These are phyloP conservation scores for Phylloscopus collybita DNA, from an alignment of 2,797 vertebrate genomes.

Conservation along the genomic window DNA sequence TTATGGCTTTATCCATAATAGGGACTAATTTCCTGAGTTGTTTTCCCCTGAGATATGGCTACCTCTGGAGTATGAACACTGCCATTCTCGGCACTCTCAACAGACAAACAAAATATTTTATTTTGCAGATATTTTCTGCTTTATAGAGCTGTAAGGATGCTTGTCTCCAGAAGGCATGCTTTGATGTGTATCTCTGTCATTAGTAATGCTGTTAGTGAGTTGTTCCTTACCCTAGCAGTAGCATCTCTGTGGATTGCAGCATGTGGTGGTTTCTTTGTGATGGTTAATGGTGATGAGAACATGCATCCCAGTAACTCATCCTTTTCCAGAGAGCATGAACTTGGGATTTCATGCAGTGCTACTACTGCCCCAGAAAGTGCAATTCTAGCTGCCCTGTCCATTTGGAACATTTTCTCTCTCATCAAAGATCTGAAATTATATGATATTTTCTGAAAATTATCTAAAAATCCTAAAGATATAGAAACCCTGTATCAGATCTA, in stretches of 20 bases:
- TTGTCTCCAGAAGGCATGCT: background rate
- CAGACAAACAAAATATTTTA: background rate
- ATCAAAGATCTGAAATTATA: background rate
- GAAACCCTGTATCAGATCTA: background rate
- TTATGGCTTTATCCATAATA: background rate
- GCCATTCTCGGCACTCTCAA: background rate
- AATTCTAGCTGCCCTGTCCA: background rate
- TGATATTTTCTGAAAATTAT: background rate
- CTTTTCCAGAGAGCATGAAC: background rate
- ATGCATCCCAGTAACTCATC: background rate
- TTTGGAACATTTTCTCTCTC: background rate
- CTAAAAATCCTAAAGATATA: background rate
- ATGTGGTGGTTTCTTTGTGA: background rate
- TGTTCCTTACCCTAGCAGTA: background rate
- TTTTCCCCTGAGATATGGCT: background rate
- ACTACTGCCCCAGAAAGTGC: background rate
- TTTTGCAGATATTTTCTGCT: background rate
- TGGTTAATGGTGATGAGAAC: background rate
- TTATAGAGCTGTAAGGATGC: background rate
- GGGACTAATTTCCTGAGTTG: background rate
- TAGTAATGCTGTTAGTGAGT: background rate
- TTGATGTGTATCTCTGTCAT: conserved; percentile 6
- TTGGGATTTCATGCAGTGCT: background rate
- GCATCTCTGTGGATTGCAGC: background rate
- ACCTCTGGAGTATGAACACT: background rate